These are phyloP conservation scores for Dolichallabes microphthalmus DNA, from an alignment of 2,113 vertebrate genomes.

Conservation along the genomic window DNA sequence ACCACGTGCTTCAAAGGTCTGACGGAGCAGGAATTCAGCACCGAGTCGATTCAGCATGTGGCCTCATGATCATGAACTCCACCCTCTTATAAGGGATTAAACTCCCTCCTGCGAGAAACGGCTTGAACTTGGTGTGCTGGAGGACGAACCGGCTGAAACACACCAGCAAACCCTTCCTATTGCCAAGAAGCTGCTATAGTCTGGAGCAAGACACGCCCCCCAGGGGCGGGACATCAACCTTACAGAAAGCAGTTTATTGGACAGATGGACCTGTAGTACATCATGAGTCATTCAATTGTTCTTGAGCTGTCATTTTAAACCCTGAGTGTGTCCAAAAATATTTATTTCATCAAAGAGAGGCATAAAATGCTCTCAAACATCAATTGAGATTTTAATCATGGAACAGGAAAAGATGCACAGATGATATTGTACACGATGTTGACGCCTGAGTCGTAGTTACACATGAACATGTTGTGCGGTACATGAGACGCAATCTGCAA, in stretches of 20 bases:
- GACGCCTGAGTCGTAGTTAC: background rate
- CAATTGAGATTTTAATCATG: background rate
- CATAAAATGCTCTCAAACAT: background rate
- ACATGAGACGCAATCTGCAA: background rate
- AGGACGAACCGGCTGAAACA: no score
- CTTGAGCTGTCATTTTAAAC: background rate
- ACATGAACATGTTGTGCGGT: background rate
- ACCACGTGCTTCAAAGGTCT: background rate
- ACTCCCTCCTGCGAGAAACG: background rate
- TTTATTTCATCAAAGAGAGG: background rate
- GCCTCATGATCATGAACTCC: conserved; percentile 1
- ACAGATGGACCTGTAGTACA: background rate
- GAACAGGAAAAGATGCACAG: background rate
- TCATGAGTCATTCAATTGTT: background rate
- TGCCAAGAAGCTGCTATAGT: background rate
- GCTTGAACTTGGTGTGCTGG: background rate
- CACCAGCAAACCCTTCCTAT: no score
- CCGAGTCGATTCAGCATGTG: no score
- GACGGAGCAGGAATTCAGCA: background rate
- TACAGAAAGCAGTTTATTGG: background rate
- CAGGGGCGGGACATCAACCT: background rate
- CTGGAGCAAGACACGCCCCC: background rate
- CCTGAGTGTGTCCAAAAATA: no score
- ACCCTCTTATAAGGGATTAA: background rate
- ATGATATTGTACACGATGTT: background rate